Conservation (phyloP, 2,797 vertebrate species). For the Sebastes steindachneri region DNA sequence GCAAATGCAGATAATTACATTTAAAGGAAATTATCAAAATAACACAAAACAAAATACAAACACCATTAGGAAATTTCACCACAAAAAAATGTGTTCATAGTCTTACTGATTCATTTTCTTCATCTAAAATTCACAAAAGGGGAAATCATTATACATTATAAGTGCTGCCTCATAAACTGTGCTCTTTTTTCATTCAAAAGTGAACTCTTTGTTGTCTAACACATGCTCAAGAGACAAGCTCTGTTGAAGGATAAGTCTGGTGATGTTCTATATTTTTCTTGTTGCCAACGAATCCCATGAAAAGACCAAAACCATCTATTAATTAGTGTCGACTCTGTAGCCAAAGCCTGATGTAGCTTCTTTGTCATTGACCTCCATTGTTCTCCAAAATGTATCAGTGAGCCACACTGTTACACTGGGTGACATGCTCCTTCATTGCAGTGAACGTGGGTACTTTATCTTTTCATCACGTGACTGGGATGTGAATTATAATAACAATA, state of each 20-base stretch:
- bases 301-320: slow-evolving; percentile 3
- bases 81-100: slow-evolving; percentile 23
- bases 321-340: neutral
- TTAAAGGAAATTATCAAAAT: slow-evolving; percentile 25
- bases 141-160: slow-evolving; percentile 26
- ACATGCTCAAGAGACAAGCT: slow-evolving; percentile 38
- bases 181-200: slow-evolving; percentile 51
- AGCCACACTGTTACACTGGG: no score
- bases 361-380: neutral
- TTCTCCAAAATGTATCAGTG: neutral
- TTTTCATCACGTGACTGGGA: no score
- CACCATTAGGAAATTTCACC: slow-evolving; percentile 42
- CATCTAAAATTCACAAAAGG: slow-evolving; percentile 55
- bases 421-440: no score
- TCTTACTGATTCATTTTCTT: slow-evolving; percentile 8
- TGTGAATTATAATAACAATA: no score
- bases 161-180: slow-evolving; percentile 52
- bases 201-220: slow-evolving; percentile 34
- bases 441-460: no score
- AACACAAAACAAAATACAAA: slow-evolving; percentile 44
- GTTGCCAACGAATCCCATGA: slow-evolving; percentile 1
- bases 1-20: slow-evolving; percentile 1
- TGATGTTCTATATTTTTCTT: neutral
- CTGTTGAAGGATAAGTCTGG: neutral
- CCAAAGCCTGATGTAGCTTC: neutral